Base-by-base conservation (phyloP, 2,888 invertebrate species). In the Tinea semifulvella region DNA sequence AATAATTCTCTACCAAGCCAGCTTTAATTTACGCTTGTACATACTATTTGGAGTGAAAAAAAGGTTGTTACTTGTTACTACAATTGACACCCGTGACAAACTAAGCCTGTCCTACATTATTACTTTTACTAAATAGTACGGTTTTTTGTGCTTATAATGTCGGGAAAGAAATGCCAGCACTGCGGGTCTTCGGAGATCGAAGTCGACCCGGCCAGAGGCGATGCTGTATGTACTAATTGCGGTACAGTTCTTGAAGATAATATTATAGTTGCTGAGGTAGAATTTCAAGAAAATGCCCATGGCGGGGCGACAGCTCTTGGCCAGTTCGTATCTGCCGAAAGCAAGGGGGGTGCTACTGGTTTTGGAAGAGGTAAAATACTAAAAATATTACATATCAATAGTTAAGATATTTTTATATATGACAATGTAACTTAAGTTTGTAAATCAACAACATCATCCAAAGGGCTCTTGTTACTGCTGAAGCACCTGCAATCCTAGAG, bases 161-260 rank as follows among this genome's bases (percentile, higher is more conserved):
- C 77, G 45, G 89, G 89, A n/a, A 84, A 86, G 56, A 93, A 92
- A 63, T 94, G 94, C 72, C 89, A 90, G 65, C 90, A 90, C 58
- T 94, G 94, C 66, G 93, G 92, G 10, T 91, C 92, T 27, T 89
- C 92, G 3, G 94, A 96, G 50, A 94, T 98, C 49, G 98, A 98
- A 74, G 92, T 91, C 48, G 98, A 98, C 69, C 91, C 94, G 48
- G 90, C 93, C 16, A 86, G 97, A 58, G 98, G 98, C 25, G 96
- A 98, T 84, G 91, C 92, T 7, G 96, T 98, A 1, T 99, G 99
- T 68, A 97, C 94, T 18, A 90, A 89, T 61, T 99, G 99, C 76
- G 99, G 98, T 18, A 90, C 93, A 5, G 98, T 99, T 1, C 77
- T 99, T 11, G 98, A 98, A 66, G 96, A 98, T 61, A 95, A 93